These are phyloP conservation scores for Hetaerina americana DNA, from an alignment of 1,140 invertebrate genomes.

Conservation along the genomic window DNA sequence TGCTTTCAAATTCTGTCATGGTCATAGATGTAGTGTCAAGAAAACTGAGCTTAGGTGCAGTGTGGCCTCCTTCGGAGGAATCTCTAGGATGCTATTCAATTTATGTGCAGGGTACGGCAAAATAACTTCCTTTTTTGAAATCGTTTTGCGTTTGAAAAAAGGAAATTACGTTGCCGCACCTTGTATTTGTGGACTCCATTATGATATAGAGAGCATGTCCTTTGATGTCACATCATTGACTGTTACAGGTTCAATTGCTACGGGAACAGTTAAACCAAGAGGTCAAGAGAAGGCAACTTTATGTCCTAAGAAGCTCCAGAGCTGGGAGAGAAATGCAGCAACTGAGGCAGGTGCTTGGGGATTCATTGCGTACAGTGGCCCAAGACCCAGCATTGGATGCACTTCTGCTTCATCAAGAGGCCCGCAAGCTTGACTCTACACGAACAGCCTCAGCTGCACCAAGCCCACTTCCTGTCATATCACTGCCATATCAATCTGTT, in stretches of 20 bases:
- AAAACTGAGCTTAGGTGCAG: no score
- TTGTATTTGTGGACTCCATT: no score
- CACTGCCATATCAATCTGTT: neutral
- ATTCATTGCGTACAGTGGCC: constrained; percentile 66
- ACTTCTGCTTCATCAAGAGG: constrained; percentile 69
- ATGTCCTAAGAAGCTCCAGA: constrained; percentile 63
- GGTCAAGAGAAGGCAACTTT: constrained; percentile 71
- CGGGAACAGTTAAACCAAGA: constrained; percentile 75
- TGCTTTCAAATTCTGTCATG: no score
- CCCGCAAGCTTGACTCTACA: constrained; percentile 62
- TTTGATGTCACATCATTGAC: no score
- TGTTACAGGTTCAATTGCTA: constrained; percentile 52
- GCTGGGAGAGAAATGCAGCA: constrained; percentile 76
- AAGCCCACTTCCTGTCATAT: neutral
- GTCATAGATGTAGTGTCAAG: no score
- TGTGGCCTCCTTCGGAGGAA: no score
- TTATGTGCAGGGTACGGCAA: no score
- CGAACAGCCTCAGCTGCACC: neutral
- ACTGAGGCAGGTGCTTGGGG: constrained; percentile 64
- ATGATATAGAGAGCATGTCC: no score
- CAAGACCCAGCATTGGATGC: constrained; percentile 71
- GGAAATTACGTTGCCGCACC: no score
- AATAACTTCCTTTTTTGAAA: no score
- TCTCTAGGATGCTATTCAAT: no score
- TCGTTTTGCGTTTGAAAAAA: no score